phyloP scores from a whole-genome alignment of 2,113 vertebrate genomes.

The Cephalopholis sonnerati region DNA sequence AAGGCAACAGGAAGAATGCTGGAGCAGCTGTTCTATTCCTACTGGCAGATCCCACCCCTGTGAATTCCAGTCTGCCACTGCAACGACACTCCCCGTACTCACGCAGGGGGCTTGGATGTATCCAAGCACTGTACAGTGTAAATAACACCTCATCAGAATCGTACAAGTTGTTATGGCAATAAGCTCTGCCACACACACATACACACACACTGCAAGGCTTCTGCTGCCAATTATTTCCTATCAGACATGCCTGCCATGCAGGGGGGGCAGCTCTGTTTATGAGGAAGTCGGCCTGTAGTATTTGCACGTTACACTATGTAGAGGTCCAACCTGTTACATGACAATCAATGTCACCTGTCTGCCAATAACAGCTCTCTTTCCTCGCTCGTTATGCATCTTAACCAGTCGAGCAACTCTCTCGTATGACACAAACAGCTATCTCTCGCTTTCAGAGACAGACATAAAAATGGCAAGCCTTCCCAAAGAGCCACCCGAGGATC shows the following conservation, averaged over 20 bases:
- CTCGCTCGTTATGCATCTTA: conserved; percentile 35
- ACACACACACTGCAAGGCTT: not conserved
- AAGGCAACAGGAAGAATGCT: conserved; percentile 82
- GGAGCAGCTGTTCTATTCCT: conserved; percentile 86
- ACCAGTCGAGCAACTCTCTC: conserved; percentile 55
- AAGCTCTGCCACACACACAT: conserved; percentile 7
- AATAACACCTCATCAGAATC: conserved; percentile 52
- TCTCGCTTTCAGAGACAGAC: conserved; percentile 56
- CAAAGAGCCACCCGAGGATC: conserved; percentile 73
- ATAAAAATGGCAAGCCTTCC: conserved; percentile 77
- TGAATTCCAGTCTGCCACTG: conserved; percentile 80
- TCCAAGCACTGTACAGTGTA: conserved; percentile 51
- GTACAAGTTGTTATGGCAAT: conserved; percentile 51
- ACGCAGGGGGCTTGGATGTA: conserved; percentile 35
- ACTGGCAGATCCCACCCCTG: conserved; percentile 78
- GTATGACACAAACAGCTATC: conserved; percentile 27
- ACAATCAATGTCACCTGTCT: conserved; percentile 45
- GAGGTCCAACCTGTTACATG: conserved; percentile 55
- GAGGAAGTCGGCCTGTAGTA: conserved; percentile 14
- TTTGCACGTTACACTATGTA: conserved; percentile 10
- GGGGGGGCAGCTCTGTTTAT: conserved; percentile 1
- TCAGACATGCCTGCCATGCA: conserved; percentile 5
- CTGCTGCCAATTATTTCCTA: conserved; percentile 15
- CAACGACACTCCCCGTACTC: conserved; percentile 63
- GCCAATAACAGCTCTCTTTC: conserved; percentile 40